These are phyloP conservation scores for Atractosteus spatula DNA, from an alignment of 2,113 vertebrate species.

Conservation along the genomic window DNA sequence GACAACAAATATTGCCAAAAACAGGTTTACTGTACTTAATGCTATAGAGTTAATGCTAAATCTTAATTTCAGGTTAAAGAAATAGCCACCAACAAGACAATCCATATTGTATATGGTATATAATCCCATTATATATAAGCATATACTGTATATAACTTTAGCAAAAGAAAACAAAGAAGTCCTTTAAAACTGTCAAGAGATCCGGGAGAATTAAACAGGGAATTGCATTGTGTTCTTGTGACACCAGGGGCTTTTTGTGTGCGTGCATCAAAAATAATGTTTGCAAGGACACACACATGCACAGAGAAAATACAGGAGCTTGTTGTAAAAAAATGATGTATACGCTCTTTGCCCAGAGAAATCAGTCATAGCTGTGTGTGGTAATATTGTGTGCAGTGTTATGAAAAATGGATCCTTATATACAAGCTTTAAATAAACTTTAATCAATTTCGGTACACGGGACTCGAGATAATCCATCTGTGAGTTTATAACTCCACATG, in stretches of 20 bases:
- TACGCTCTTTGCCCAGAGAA: not conserved
- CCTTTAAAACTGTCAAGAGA: no score
- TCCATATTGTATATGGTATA: no score
- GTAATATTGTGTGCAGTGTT: conserved; percentile 20
- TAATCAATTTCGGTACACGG: conserved; percentile 43
- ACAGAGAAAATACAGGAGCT: not conserved
- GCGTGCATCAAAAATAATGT: not conserved
- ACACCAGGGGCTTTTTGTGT: not conserved
- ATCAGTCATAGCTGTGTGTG: conserved; percentile 23
- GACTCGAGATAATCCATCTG: conserved; percentile 37
- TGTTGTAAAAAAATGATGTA: conserved; percentile 17
- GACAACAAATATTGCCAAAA: no score
- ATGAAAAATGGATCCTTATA: conserved; percentile 34
- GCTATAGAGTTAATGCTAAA: no score
- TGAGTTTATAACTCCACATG: conserved; percentile 24
- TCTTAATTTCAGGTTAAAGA: no score
- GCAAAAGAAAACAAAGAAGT: no score
- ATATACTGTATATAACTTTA: no score
- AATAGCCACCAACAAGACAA: no score
- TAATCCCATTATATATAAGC: no score
- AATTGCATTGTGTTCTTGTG: no score
- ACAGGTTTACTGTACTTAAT: no score
- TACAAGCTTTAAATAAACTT: conserved; percentile 44
- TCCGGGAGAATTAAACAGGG: no score
- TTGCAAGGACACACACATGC: not conserved